Evolutionary conservation across 2,888 invertebrate genomes (phyloP).

Genomic region (Dicranocentrus wangi): DNA sequence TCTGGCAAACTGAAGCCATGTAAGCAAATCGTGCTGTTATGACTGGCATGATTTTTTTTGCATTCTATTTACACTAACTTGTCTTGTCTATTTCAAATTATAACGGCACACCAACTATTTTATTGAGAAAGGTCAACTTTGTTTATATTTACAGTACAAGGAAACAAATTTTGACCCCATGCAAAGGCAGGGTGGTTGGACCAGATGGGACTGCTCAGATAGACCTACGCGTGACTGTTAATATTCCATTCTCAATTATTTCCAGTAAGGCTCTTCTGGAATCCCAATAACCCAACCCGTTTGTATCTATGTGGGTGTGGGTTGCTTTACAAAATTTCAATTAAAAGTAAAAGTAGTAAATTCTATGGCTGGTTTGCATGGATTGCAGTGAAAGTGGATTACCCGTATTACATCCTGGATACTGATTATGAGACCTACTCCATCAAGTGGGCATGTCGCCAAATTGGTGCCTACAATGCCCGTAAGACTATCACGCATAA

Average conservation of each 20-base stretch:
- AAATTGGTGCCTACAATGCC: constrained; percentile 7
- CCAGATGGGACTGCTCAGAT: constrained; percentile 30
- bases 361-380: too few relatives aligned
- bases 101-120: too few relatives aligned
- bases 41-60: background rate
- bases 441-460: constrained; percentile 43
- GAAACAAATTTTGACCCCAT: constrained; percentile 19
- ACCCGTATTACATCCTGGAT: constrained; percentile 43
- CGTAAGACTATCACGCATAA: constrained; percentile 22
- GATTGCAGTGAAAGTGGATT: constrained; percentile 10
- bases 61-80: background rate
- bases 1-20: constrained; percentile 27
- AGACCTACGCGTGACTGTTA: background rate
- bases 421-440: constrained; percentile 44
- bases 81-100: too few relatives aligned
- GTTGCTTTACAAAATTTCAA: background rate
- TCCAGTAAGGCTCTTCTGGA: too few relatives aligned
- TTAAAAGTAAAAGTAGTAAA: background rate
- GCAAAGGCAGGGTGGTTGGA: constrained; percentile 13
- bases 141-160: constrained; percentile 21
- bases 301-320: background rate
- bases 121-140: background rate
- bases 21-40: background rate
- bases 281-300: background rate
- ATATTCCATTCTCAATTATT: background rate